Evolutionary conservation across 2,888 invertebrate genomes (phyloP).

Genomic region (Crepidodera aurea): DNA sequence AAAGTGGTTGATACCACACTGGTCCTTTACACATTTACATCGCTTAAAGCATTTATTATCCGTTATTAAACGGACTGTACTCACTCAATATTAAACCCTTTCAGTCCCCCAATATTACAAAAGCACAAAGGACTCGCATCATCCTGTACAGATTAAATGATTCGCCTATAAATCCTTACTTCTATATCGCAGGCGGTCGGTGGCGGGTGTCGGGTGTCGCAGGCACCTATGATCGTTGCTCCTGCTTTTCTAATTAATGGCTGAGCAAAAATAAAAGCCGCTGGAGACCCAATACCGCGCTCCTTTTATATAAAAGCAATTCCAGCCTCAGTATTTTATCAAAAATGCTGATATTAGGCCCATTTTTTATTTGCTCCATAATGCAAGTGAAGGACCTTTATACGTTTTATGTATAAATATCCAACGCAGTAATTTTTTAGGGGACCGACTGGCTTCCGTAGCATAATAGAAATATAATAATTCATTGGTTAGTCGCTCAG

Average conservation of each 20-base stretch:
- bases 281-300: constrained; percentile 42
- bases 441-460: neutral
- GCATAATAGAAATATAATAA: constrained; percentile 2
- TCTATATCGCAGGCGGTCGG: constrained; percentile 52
- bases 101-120: constrained; percentile 4
- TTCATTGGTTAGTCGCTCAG: too few species aligned
- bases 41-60: constrained; percentile 45
- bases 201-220: constrained; percentile 46
- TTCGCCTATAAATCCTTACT: constrained; percentile 53
- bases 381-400: constrained; percentile 28
- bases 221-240: constrained; percentile 54
- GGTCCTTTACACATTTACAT: neutral
- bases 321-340: constrained; percentile 37
- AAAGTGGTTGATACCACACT: too few species aligned
- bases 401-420: constrained; percentile 15
- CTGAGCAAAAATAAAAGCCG: constrained; percentile 52
- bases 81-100: constrained; percentile 14
- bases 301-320: constrained; percentile 38
- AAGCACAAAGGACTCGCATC: constrained; percentile 24
- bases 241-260: constrained; percentile 55
- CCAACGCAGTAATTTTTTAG: constrained; percentile 1
- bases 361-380: constrained; percentile 33
- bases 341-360: constrained; percentile 39
- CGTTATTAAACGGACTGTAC: constrained; percentile 15
- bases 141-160: constrained; percentile 43